Evolutionary conservation across 2,888 invertebrate species (phyloP).

Genomic region (Nomada lathburiana): DNA sequence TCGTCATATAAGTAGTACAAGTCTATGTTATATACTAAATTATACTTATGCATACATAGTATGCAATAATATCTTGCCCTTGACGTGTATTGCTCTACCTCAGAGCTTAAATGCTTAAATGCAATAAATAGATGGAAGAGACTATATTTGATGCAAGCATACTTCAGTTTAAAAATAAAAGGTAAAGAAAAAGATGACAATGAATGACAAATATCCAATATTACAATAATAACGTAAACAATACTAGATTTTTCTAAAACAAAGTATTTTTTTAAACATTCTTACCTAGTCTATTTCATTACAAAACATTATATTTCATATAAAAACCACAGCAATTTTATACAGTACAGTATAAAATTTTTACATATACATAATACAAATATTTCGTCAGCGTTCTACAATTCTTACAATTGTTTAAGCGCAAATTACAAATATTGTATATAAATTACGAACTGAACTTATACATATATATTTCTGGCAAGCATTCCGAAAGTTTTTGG

Average conservation of each 20-base stretch:
- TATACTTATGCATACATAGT: background rate
- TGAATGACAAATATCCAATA: too few species aligned
- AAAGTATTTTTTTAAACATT: background rate
- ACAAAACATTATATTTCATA: background rate
- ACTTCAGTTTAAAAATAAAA: too few species aligned
- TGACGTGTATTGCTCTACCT: too few species aligned
- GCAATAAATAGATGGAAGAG: too few species aligned
- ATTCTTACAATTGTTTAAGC: slow-evolving; percentile 28
- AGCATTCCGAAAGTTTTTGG: slow-evolving; percentile 24
- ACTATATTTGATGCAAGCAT: too few species aligned
- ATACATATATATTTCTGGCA: slow-evolving; percentile 56
- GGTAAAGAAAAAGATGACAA: too few species aligned
- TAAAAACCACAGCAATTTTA: background rate
- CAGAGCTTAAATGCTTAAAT: too few species aligned
- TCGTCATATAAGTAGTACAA: background rate
- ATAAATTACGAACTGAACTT: slow-evolving; percentile 43
- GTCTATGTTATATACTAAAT: background rate
- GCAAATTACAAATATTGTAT: slow-evolving; percentile 59
- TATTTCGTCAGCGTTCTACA: background rate
- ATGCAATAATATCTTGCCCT: background rate
- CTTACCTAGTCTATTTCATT: too few species aligned
- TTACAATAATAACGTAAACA: too few species aligned
- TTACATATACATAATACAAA: background rate
- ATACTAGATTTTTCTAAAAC: too few species aligned
- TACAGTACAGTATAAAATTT: background rate